Evolutionary conservation across 2,113 vertebrate species (phyloP), one percentile per base, ranked within the genome.

Genomic region (Pelusios castaneus): DNA sequence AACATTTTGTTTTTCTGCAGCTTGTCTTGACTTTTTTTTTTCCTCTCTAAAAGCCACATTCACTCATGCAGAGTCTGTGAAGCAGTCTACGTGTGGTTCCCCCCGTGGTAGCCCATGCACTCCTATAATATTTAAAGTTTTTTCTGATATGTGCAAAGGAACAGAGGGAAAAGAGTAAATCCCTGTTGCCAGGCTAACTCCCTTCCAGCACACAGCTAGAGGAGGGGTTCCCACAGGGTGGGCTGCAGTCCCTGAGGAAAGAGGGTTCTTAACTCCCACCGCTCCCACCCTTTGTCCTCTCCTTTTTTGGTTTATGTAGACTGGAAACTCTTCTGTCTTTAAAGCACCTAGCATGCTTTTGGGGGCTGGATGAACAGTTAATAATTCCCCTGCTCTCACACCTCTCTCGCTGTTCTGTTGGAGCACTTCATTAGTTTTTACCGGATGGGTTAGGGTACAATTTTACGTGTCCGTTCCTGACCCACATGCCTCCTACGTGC

Each of bases 141-240:
- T 0, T 11, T 29, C 70, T 1, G 79, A 24, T 82, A 17, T 0
- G 0, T 73, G 43, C 1, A 1, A 38, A 29, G 51, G 79, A 78
- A 77, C 0, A 0, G 17, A 16, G 0, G 0, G 56, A 45, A 45
- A 45, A 16, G 13, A 25, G 38, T 6, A 43, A 76, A 43, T 25
- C 41, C 27, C 41, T 3, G 4, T 77, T n/a, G n/a, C n/a, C n/a
- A 38, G 41, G 76, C 34, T 67, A 67, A 19, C 63, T 67, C 63
- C 77, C 17, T 79, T n/a, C 77, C 34, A 21, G 29, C 45, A 29
- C 1, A 80, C 67, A 70, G 24, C 49, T 81, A 75, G 17, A 75
- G 41, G 0, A 0, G 77, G 34, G 84, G 5, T 52, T 91, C 67
- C 56, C 31, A 3, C 31, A 1, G 5, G 0, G 0, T 45, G 58